Percentiles rank a stretch among this genome's conserved stretches.
phyloP scores from a whole-genome alignment of 2,113 vertebrate genomes.

The Naja naja region DNA sequence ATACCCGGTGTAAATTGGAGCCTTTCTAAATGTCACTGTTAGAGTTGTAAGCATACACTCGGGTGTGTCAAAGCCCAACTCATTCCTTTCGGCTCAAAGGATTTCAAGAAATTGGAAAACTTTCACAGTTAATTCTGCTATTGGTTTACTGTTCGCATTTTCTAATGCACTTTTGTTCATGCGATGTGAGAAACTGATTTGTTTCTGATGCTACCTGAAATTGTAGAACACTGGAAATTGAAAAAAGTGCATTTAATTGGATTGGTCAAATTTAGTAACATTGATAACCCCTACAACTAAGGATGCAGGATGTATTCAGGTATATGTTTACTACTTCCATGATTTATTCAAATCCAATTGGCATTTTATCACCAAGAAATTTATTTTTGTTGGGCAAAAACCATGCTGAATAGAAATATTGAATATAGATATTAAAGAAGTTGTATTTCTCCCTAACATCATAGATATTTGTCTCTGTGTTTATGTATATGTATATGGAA shows the following conservation, averaged over 20 bases:
- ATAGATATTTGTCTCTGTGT: background rate
- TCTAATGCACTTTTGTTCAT: background rate
- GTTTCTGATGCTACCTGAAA: background rate
- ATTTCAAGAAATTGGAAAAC: background rate
- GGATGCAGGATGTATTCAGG: background rate
- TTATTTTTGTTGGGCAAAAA: background rate
- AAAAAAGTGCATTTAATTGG: background rate
- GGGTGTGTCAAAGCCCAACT: background rate
- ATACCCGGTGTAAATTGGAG: background rate
- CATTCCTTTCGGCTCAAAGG: background rate
- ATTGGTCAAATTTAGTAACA: background rate
- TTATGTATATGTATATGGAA: background rate
- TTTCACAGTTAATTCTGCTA: background rate
- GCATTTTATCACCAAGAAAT: background rate
- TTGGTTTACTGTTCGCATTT: background rate
- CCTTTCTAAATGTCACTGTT: background rate
- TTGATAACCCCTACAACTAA: background rate
- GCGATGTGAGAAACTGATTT: background rate
- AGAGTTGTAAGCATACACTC: background rate
- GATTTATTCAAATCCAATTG: background rate
- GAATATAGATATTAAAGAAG: background rate
- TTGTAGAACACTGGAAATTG: background rate
- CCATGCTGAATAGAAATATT: background rate
- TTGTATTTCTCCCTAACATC: background rate
- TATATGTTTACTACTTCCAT: background rate